Percentiles rank a stretch among this genome's conserved stretches.
phyloP scores from a whole-genome alignment of 1,140 invertebrate species.

The Bicyclus anynana region DNA sequence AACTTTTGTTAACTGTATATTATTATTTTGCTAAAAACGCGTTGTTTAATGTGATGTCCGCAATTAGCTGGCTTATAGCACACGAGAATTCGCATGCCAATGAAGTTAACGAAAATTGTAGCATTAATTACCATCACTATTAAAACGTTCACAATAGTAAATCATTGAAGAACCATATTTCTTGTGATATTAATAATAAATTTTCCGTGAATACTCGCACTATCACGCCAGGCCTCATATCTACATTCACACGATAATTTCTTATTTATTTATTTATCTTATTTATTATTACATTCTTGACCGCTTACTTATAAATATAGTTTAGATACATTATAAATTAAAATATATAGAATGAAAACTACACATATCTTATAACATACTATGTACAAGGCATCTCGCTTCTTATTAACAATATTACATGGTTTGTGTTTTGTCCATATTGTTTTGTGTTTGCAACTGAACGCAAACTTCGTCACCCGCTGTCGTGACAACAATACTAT shows the following conservation, averaged over 20 bases:
- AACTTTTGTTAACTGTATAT: no score
- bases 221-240: slow-evolving; percentile 31
- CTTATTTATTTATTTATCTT: slow-evolving; percentile 26
- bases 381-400: slow-evolving; percentile 73
- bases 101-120: background rate
- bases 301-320: slow-evolving; percentile 65
- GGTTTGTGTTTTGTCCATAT: slow-evolving; percentile 39
- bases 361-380: slow-evolving; percentile 68
- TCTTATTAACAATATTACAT: slow-evolving; percentile 42
- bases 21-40: no score
- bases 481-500: background rate
- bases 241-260: slow-evolving; percentile 33
- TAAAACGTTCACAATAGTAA: slow-evolving; percentile 1
- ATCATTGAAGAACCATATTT: background rate
- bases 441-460: slow-evolving; percentile 20
- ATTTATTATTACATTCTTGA: slow-evolving; percentile 50
- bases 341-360: slow-evolving; percentile 74
- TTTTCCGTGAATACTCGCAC: slow-evolving; percentile 15
- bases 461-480: slow-evolving; percentile 1
- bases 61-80: background rate
- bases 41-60: no score
- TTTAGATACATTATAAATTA: slow-evolving; percentile 74
- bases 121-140: no score
- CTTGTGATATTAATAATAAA: slow-evolving; percentile 8
- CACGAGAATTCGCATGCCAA: no score